Percentiles rank a stretch among this genome's conserved stretches.
phyloP scores from a whole-genome alignment of 1,140 invertebrate genomes.

The Hycleus cichorii region DNA sequence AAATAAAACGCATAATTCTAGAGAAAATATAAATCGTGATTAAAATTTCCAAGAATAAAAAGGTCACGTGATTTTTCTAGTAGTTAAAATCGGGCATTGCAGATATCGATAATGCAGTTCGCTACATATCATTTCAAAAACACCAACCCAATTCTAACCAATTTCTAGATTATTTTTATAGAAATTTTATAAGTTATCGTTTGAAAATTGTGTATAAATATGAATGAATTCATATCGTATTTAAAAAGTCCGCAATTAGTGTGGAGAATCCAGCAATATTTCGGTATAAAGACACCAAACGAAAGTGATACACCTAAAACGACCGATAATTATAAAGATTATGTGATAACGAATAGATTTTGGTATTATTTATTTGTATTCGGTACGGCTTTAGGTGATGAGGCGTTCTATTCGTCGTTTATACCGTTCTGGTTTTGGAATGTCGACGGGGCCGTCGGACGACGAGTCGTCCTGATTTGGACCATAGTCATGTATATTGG shows the following conservation, averaged over 20 bases:
- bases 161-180: too few species aligned
- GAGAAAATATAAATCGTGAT: too few species aligned
- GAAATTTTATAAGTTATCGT: too few species aligned
- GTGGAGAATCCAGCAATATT: slow-evolving; percentile 62
- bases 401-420: slow-evolving; percentile 79
- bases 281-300: slow-evolving; percentile 45
- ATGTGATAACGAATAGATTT: slow-evolving; percentile 64
- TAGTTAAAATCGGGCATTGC: too few species aligned
- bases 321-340: slow-evolving; percentile 38
- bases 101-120: too few species aligned
- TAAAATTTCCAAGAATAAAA: too few species aligned
- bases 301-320: slow-evolving; percentile 21
- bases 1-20: too few species aligned
- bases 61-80: too few species aligned
- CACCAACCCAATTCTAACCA: too few species aligned
- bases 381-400: slow-evolving; percentile 79
- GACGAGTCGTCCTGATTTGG: slow-evolving; percentile 77
- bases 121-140: too few species aligned
- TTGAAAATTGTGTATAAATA: too few species aligned
- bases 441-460: slow-evolving; percentile 72
- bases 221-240: slow-evolving; percentile 20
- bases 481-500: slow-evolving; percentile 77
- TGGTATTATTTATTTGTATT: slow-evolving; percentile 83
- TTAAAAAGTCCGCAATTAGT: slow-evolving; percentile 63
- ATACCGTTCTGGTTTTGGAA: slow-evolving; percentile 93